phyloP scores from a whole-genome alignment of 2,797 vertebrate genomes.

The Numenius phaeopus region DNA sequence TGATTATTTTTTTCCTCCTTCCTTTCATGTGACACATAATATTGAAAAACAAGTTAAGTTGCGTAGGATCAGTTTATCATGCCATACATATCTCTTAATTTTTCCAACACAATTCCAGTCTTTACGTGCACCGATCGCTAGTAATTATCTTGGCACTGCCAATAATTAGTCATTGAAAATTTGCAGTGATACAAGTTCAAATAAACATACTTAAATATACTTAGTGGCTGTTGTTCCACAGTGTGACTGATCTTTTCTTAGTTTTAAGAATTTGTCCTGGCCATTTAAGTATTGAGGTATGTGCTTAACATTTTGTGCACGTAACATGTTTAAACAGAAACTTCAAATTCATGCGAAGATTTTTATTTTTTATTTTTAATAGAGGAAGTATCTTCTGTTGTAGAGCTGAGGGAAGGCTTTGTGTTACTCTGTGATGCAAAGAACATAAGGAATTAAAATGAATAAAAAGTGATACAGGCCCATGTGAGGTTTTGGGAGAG shows the following conservation, averaged over 20 bases:
- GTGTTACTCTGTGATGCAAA: neutral
- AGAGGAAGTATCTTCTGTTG: neutral
- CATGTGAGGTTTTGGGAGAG: neutral
- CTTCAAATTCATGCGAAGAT: neutral
- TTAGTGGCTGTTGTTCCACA: neutral
- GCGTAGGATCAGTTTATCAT: neutral
- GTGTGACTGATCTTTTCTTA: neutral
- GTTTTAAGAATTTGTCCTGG: neutral
- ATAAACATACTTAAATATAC: neutral
- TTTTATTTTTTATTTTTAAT: neutral
- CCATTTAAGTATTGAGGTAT: neutral
- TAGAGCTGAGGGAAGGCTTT: neutral
- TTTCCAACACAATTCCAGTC: neutral
- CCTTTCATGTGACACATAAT: neutral
- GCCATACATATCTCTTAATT: neutral
- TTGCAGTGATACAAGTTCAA: neutral
- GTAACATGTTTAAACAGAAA: neutral
- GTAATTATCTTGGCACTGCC: neutral
- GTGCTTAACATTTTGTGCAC: neutral
- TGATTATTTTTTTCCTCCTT: neutral
- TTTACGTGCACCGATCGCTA: neutral
- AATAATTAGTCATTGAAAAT: neutral
- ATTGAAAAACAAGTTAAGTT: neutral
- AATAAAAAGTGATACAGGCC: neutral
- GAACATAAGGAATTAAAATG: neutral